phyloP scores from a whole-genome alignment of 23 tunicate genomes.

The Ciona savignyi region DNA sequence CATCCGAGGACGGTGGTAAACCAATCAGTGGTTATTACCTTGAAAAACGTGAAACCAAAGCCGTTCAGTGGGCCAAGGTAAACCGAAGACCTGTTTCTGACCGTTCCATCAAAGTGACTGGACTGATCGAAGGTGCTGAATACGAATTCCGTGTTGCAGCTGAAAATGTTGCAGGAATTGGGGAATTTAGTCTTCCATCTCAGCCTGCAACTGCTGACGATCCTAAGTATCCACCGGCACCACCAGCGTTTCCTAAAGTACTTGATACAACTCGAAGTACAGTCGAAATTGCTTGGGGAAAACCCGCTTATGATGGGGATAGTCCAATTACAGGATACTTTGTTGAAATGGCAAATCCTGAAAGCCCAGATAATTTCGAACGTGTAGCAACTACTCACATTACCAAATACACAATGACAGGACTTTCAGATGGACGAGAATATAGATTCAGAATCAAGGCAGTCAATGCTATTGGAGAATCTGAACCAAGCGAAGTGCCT shows the following conservation, averaged over 20 bases:
- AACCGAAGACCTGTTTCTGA: slow-evolving; percentile 73
- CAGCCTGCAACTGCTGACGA: no score
- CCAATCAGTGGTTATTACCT: slow-evolving; percentile 74
- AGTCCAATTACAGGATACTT: slow-evolving; percentile 75
- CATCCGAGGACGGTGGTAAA: slow-evolving; percentile 87
- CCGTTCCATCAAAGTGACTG: slow-evolving; percentile 54
- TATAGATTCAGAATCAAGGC: slow-evolving; percentile 84
- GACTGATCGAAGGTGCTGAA: slow-evolving; percentile 56
- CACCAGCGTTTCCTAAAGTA: slow-evolving; percentile 89
- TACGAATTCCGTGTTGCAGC: slow-evolving; percentile 90
- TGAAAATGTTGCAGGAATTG: slow-evolving; percentile 77
- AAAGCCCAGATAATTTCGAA: slow-evolving; percentile 63
- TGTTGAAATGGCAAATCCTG: slow-evolving; percentile 65
- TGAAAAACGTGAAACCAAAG: slow-evolving; percentile 83
- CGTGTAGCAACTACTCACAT: slow-evolving; percentile 40
- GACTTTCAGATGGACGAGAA: slow-evolving; percentile 39
- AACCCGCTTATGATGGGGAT: slow-evolving; percentile 97
- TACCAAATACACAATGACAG: slow-evolving; percentile 51
- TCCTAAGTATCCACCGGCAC: slow-evolving; percentile 87
- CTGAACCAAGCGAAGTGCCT: slow-evolving; percentile 54
- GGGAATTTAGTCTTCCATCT: slow-evolving; percentile 58
- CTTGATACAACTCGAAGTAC: slow-evolving; percentile 58
- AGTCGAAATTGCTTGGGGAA: slow-evolving; percentile 67
- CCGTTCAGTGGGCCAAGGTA: slow-evolving; percentile 78
- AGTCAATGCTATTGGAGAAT: slow-evolving; percentile 67